Evolutionary conservation across 1,140 invertebrate genomes (phyloP), one percentile per base, ranked within the genome.

Genomic region (Meloidogyne floridensis): DNA sequence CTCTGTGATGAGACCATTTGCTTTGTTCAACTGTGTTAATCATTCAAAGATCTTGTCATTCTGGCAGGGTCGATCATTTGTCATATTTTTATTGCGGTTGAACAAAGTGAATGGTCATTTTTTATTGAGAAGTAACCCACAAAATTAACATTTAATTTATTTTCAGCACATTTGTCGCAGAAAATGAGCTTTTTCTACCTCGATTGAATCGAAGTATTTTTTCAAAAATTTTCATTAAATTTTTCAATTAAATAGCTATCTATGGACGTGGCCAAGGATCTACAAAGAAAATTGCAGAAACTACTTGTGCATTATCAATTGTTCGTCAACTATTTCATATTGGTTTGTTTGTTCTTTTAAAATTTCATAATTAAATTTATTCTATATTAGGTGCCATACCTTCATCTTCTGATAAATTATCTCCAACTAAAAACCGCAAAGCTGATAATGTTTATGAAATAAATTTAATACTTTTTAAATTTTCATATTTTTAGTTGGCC

Each of bases 241-340:
- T 15, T 20, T 15, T 32, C 53, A 47, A 80, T 72, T 43, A 69
- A 43, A 53, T 56, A 80, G 93, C 91, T 84, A 90, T 94, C 47
- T 93, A 93, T 81, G 95, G 94, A 0, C 92, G 94, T 80, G 96
- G 98, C 91, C 94, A 94, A 75, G 96, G 95, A 2, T 98, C 96
- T 0, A 98, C 96, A 88, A 98, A 98, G 87, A 96, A 98, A 91
- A 93, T 94, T 2, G 96, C 97, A 0, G 97, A 95, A 85, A 97
- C 98, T 91, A 95, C 94, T 54, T 98, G 96, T 91, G 96, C 97
- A 3, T 90, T 99, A 9, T 98, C 96, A 0, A 90, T 98, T 13
- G 95, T 98, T 0, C 91, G 97, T 15, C 96, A 99, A 89, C 91
- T 99, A 4, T 98, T 94, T 90, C 96, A 98, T 93, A 92, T 98